Evolutionary conservation across 2,888 invertebrate species (phyloP).

Genomic region (Eremobia ochroleuca): DNA sequence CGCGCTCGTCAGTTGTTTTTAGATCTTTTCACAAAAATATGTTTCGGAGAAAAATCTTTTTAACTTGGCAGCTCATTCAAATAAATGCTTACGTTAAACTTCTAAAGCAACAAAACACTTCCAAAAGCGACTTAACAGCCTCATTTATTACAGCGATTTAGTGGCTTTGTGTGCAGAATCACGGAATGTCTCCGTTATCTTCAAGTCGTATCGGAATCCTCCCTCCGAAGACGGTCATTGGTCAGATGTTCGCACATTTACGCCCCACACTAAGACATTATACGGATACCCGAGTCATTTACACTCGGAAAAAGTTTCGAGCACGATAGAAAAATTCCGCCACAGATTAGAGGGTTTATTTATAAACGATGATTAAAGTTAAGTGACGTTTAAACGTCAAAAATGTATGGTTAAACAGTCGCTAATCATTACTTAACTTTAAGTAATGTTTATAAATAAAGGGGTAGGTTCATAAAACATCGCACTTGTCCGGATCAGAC

Average conservation of each 20-base stretch:
- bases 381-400: neutral
- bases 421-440: neutral
- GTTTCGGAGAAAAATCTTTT: neutral
- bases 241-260: slow-evolving; percentile 81
- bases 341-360: neutral
- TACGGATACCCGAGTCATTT: slow-evolving; percentile 20
- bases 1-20: neutral
- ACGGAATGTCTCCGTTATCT: slow-evolving; percentile 72
- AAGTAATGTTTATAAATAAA: neutral
- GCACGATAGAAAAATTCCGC: neutral
- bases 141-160: slow-evolving; percentile 61
- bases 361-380: neutral
- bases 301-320: slow-evolving; percentile 34
- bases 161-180: slow-evolving; percentile 56
- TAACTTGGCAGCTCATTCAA: neutral
- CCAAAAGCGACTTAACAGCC: slow-evolving; percentile 47
- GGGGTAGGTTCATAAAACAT: no score
- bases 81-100: slow-evolving; percentile 3
- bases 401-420: neutral
- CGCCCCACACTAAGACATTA: slow-evolving; percentile 76
- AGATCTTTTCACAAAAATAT: neutral
- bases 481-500: no score
- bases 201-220: slow-evolving; percentile 74
- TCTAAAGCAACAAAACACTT: slow-evolving; percentile 11
- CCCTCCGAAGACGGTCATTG: slow-evolving; percentile 84